A percentile compares a stretch with the other conserved stretches of the same genome.
Conservation (phyloP, 2,797 vertebrate genomes). For the Anguilla megastoma region DNA sequence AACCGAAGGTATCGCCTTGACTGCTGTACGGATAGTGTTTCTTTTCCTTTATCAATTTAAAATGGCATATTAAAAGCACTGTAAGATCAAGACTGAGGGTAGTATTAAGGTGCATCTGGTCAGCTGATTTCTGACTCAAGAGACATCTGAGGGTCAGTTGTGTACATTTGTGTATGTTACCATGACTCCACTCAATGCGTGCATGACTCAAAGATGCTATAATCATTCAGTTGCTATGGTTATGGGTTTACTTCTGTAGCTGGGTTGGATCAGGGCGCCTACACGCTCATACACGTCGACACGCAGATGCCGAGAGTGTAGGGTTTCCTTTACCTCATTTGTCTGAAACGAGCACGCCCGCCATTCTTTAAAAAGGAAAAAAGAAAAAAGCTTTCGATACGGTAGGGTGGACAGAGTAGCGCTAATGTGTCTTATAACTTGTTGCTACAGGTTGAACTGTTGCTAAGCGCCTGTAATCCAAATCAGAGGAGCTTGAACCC, state of each 20-base stretch:
- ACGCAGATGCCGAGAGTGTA: background rate
- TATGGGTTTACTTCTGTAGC: background rate
- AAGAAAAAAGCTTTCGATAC: background rate
- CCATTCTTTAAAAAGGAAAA: background rate
- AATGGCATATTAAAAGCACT: background rate
- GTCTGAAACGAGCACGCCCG: background rate
- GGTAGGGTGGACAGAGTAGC: background rate
- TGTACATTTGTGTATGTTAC: background rate
- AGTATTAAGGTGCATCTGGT: background rate
- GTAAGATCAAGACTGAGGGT: background rate
- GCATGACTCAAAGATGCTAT: background rate
- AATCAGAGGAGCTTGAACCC: background rate
- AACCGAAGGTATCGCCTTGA: background rate
- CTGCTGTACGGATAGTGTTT: background rate
- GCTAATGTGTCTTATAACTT: background rate
- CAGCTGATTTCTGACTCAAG: background rate
- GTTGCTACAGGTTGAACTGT: background rate
- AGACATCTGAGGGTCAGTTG: background rate
- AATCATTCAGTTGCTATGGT: background rate
- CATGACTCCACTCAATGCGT: background rate
- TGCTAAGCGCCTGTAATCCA: slow-evolving; percentile 2
- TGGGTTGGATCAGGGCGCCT: background rate
- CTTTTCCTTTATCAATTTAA: background rate
- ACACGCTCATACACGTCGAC: background rate
- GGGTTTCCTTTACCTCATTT: background rate